Evolutionary conservation across 2,888 invertebrate genomes (phyloP).

Genomic region (Acronicta aceris): DNA sequence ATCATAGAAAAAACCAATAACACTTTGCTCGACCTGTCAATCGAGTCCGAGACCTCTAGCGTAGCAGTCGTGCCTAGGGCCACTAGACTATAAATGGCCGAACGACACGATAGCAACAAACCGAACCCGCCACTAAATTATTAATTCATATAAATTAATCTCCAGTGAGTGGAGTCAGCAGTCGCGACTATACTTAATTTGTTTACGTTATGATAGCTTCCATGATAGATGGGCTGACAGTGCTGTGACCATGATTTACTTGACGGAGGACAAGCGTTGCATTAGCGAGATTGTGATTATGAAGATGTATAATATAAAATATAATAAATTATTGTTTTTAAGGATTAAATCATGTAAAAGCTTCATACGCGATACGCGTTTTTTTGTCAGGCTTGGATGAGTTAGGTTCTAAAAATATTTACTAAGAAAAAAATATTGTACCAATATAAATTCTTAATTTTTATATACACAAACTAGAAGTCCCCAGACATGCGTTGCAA

Average conservation of each 20-base stretch:
- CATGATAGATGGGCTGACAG: slow-evolving; percentile 43
- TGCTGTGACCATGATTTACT: slow-evolving; percentile 29
- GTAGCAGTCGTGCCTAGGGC: no score
- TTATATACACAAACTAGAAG: no score
- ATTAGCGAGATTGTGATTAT: slow-evolving; percentile 16
- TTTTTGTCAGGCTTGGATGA: background rate
- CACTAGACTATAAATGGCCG: no score
- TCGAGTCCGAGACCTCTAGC: no score
- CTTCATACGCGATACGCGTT: no score
- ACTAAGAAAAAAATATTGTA: no score
- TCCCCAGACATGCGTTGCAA: no score
- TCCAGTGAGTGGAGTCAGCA: slow-evolving; percentile 5
- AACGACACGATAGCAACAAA: no score
- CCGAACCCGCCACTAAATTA: slow-evolving; percentile 12
- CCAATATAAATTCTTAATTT: no score
- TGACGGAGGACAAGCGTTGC: slow-evolving; percentile 14
- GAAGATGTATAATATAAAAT: background rate
- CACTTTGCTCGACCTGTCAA: no score
- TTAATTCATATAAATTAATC: slow-evolving; percentile 16
- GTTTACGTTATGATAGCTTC: slow-evolving; percentile 20
- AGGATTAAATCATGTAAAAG: background rate
- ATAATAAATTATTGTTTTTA: background rate
- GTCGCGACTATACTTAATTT: slow-evolving; percentile 16
- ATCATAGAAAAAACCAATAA: no score
- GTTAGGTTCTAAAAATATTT: background rate